Evolutionary conservation across 2,888 invertebrate genomes (phyloP).

Genomic region (Cacoxenus indagator): DNA sequence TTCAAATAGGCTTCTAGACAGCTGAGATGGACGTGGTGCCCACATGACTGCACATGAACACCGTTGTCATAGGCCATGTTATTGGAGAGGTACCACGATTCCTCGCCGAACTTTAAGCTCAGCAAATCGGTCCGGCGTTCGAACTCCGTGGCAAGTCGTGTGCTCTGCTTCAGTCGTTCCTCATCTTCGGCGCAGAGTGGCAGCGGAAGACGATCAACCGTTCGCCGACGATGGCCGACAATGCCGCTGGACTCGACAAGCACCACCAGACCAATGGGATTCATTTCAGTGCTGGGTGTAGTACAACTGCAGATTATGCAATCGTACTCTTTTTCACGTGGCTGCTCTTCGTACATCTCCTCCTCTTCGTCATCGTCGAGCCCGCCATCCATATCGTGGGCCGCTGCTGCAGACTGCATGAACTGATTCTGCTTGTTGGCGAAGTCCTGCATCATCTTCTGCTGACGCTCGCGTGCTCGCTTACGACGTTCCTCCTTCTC

Average conservation of each 20-base stretch:
- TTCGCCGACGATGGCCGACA: conserved; percentile 80
- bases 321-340: conserved; percentile 83
- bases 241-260: conserved; percentile 89
- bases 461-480: conserved; percentile 89
- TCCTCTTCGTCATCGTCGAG: conserved; percentile 72
- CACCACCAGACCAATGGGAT: conserved; percentile 91
- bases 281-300: conserved; percentile 84
- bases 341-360: conserved; percentile 75
- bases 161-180: conserved; percentile 73
- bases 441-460: conserved; percentile 93
- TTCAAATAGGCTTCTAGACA: conserved; percentile 93
- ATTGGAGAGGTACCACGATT: conserved; percentile 84
- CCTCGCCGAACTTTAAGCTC: conserved; percentile 82
- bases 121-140: conserved; percentile 83
- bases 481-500: conserved; percentile 88
- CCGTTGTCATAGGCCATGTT: conserved; percentile 92
- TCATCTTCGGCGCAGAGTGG: conserved; percentile 79
- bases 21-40: conserved; percentile 95
- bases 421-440: conserved; percentile 92
- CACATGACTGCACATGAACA: conserved; percentile 94
- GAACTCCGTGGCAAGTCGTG: conserved; percentile 82
- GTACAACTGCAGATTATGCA: conserved; percentile 97
- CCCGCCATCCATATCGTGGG: conserved; percentile 73
- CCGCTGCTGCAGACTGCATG: conserved; percentile 78
- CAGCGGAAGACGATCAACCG: conserved; percentile 69